Evolutionary conservation across 2,113 vertebrate genomes (phyloP).

Genomic region (Cyprinodon variegatus): DNA sequence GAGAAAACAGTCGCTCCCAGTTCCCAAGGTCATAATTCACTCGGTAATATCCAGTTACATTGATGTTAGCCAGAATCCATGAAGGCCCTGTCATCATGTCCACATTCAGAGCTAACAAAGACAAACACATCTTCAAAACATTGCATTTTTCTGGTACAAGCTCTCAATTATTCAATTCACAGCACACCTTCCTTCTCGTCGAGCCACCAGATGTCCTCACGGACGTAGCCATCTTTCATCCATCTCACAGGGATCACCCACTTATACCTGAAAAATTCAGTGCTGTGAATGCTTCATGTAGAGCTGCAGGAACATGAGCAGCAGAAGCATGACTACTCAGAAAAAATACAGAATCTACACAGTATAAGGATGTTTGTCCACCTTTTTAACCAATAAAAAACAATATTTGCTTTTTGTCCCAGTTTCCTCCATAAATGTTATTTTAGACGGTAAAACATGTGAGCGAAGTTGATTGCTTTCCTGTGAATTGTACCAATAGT

Average conservation of each 20-base stretch:
- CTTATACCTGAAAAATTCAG: slow-evolving; percentile 48
- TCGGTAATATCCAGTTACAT: slow-evolving; percentile 87
- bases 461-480: too few species aligned
- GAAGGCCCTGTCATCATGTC: slow-evolving; percentile 6
- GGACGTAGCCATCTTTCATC: slow-evolving; percentile 49
- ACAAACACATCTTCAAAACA: background rate
- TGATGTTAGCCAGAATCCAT: slow-evolving; percentile 89
- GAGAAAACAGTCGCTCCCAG: slow-evolving; percentile 81
- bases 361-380: background rate
- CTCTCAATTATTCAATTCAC: background rate
- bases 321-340: background rate
- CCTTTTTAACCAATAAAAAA: too few species aligned
- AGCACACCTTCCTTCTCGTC: slow-evolving; percentile 52
- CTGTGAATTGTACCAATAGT: too few species aligned
- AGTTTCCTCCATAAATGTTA: too few species aligned
- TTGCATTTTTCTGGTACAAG: background rate
- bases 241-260: slow-evolving; percentile 71
- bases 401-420: too few species aligned
- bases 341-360: background rate
- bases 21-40: slow-evolving; percentile 90
- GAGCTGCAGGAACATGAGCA: background rate
- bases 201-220: slow-evolving; percentile 69
- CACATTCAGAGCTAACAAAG: slow-evolving; percentile 5
- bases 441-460: too few species aligned
- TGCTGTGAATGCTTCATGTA: background rate